Evolutionary conservation across 2,113 vertebrate genomes (phyloP), one percentile per base, ranked within the genome.

Genomic region (Proteles cristata): DNA sequence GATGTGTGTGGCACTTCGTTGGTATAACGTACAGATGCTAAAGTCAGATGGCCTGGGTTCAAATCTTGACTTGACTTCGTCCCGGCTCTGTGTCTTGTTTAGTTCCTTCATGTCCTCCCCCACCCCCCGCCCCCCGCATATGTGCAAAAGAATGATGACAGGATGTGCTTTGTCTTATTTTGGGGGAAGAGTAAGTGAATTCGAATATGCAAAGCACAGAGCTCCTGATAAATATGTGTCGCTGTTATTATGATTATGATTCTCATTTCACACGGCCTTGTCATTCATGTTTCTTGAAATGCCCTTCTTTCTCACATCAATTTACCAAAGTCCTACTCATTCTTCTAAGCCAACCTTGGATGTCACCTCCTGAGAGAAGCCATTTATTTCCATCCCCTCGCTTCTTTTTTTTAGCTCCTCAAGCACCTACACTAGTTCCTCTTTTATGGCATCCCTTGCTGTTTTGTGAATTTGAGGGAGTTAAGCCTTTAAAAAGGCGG

Each of bases 1-100:
- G 16, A 0, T 4, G 12, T 0, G 3, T 15, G 11, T 1, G 4
- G 19, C 7, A 6, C 43, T 61, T 88, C 4, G 9, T 48, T 65
- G 35, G 23, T 85, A 45, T 73, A 65, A 53, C 45, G 73, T 4
- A 25, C 7, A 66, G 50, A 69, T 12, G 12, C 19, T 53, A 28
- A 17, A 48, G 28, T 89, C 85, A 89, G 84, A 43, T 26, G 45
- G 31, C 50, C n/a, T 66, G 63, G 23, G 25, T 80, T 89, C 45
- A 92, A 4, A 61, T 48, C 58, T 69, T 45, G 26, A 43, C 77
- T n/a, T 93, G 4, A 39, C 58, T 26, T 94, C 28, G 45, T 35
- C 65, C 23, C 45, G 63, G 4, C 33, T 63, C 39, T 65, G 11
- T 85, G 79, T 66, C 53, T 86, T 79, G 5, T 85, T 83, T 35